Percentiles rank a stretch among this genome's conserved stretches.
Conservation (phyloP, 2,888 invertebrate genomes). For the Halictus ligatus region DNA sequence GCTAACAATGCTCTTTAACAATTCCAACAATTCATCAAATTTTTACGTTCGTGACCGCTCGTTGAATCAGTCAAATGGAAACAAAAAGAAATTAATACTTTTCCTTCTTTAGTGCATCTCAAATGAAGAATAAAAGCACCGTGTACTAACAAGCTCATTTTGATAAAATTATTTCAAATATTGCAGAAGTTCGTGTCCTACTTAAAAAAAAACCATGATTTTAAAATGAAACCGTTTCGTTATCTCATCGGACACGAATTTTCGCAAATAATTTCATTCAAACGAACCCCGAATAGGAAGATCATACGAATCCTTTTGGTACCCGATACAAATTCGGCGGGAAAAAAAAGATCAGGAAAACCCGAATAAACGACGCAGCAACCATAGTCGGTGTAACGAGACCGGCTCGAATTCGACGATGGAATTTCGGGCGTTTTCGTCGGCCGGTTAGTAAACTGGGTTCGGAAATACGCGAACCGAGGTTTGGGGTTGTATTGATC, state of each 20-base stretch:
- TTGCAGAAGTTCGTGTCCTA: too few relatives aligned
- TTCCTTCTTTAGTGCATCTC: too few relatives aligned
- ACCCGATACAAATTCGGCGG: neutral
- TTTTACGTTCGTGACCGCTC: too few relatives aligned
- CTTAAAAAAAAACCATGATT: too few relatives aligned
- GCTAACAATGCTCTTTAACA: neutral
- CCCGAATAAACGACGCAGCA: conserved; percentile 15
- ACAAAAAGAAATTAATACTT: too few relatives aligned
- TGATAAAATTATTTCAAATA: too few relatives aligned
- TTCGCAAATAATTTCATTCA: neutral
- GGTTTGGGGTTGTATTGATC: conserved; percentile 82
- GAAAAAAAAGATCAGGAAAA: neutral
- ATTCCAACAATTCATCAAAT: neutral
- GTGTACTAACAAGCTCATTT: too few relatives aligned
- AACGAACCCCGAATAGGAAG: neutral
- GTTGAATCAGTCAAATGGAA: too few relatives aligned
- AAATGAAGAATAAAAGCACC: too few relatives aligned
- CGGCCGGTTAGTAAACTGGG: conserved; percentile 74
- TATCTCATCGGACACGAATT: neutral
- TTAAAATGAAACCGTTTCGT: neutral
- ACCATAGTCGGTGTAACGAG: conserved; percentile 11
- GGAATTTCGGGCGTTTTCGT: conserved; percentile 70
- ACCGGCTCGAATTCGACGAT: conserved; percentile 36
- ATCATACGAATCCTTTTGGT: neutral
- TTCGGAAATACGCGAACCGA: conserved; percentile 80